Evolutionary conservation across 2,797 vertebrate species (phyloP).

Genomic region (Scolopax rusticola): DNA sequence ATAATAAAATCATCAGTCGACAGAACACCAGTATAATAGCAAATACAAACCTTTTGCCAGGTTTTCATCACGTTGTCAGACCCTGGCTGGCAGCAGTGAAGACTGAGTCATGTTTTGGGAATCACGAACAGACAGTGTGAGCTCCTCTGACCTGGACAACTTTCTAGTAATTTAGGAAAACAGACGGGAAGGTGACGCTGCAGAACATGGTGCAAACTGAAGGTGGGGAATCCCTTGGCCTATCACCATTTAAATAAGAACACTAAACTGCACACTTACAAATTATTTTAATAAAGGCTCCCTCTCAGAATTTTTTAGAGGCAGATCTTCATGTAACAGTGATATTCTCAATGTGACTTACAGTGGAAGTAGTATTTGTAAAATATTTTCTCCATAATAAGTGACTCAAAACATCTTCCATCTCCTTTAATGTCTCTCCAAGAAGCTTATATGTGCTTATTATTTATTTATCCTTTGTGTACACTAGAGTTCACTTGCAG

Average conservation of each 20-base stretch:
- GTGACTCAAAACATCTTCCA: not conserved
- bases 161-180: not conserved
- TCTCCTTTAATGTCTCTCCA: not conserved
- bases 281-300: not conserved
- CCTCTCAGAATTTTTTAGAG: not conserved
- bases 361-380: not conserved
- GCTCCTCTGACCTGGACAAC: not conserved
- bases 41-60: conserved; percentile 4
- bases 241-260: not conserved
- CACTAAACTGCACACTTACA: not conserved
- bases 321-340: not conserved
- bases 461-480: not conserved
- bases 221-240: not conserved
- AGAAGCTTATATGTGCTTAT: not conserved
- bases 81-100: not conserved
- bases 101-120: not conserved
- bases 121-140: not conserved
- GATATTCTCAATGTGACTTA: not conserved
- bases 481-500: not conserved
- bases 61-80: not conserved
- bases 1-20: conserved; percentile 1
- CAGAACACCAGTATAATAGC: not conserved
- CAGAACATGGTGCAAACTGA: not conserved
- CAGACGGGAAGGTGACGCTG: not conserved
- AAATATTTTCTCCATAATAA: not conserved